phyloP scores from a whole-genome alignment of 2,797 vertebrate species.

The Fistularia tabacaria region DNA sequence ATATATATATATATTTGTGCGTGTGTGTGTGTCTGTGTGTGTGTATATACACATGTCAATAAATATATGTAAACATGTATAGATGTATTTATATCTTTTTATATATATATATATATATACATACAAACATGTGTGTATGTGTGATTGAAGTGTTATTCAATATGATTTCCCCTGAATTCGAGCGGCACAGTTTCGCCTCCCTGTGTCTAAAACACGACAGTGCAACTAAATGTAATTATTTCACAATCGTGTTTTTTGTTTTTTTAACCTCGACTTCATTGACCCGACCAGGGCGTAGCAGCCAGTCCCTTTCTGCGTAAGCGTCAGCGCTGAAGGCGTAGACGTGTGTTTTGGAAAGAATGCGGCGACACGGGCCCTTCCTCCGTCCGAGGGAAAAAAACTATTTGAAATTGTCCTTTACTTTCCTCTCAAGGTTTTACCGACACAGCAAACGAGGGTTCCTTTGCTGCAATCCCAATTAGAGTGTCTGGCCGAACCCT shows the following conservation, averaged over 20 bases:
- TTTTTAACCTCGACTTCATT: neutral
- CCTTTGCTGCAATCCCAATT: no score
- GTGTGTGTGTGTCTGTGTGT: no score
- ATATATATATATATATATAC: neutral
- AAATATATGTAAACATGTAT: no score
- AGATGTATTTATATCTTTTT: no score
- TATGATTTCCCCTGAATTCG: neutral
- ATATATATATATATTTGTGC: neutral
- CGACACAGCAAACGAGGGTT: neutral
- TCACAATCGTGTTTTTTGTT: neutral
- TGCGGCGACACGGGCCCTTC: constrained; percentile 43
- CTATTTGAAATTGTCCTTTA: constrained; percentile 2
- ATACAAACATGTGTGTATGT: neutral
- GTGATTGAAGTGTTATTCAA: neutral
- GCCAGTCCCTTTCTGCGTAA: neutral
- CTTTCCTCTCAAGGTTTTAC: neutral
- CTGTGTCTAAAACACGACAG: constrained; percentile 22
- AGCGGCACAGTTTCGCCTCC: constrained; percentile 29
- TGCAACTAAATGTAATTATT: constrained; percentile 11
- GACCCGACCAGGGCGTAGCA: neutral
- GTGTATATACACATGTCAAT: no score
- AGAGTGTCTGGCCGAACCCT: no score
- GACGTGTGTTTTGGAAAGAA: constrained; percentile 38
- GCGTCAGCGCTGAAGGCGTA: neutral
- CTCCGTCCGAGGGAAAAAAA: constrained; percentile 31